Evolutionary conservation across 2,797 vertebrate genomes (phyloP), one percentile per base, ranked within the genome.

Genomic region (Lemur catta): DNA sequence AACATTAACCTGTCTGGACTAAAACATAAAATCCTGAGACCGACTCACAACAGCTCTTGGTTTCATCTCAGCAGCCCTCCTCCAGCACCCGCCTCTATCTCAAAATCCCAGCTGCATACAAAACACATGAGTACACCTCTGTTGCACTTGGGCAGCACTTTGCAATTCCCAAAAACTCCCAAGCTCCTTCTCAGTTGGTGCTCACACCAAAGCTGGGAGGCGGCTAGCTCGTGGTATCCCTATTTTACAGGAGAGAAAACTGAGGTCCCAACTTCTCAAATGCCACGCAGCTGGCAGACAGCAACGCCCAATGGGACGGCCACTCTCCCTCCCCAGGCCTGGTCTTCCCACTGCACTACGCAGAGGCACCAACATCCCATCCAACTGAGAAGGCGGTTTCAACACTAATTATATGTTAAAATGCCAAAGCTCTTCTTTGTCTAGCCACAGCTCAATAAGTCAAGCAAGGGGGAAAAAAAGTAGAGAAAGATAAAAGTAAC

Each of bases 401-500:
- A 33, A 80, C 79, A 67, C 85, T 95, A 94, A 96, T 95, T 91
- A 91, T 52, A 78, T 96, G 92, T 96, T 85, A 90, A 97, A 97
- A 95, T 90, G 86, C 91, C 94, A 82, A 35, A 71, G 87, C 84
- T n/a, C 80, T 75, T 74, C 89, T 79, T 89, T 71, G 84, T 90
- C 76, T 55, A 75, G 81, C 92, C 74, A 43, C 20, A 72, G 84
- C 74, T 87, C 96, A 91, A 10, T 84, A 85, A 95, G 81, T 72
- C 85, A 94, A 96, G 57, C 17, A 28, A 88, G 67, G 72, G 43
- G 41, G 69, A 52, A 35, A 78, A 87, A 52, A 82, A 92, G 80
- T 75, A 88, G 57, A 69, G 87, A 96, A 95, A 95, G 97, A 97
- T 84, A 96, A 92, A 93, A 97, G 96, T 96, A 97, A 94, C 97